These are phyloP conservation scores for Strongylocentrotus purpuratus DNA, from an alignment of 35 echinoderm and acorn worm genomes.

Conservation along the genomic window DNA sequence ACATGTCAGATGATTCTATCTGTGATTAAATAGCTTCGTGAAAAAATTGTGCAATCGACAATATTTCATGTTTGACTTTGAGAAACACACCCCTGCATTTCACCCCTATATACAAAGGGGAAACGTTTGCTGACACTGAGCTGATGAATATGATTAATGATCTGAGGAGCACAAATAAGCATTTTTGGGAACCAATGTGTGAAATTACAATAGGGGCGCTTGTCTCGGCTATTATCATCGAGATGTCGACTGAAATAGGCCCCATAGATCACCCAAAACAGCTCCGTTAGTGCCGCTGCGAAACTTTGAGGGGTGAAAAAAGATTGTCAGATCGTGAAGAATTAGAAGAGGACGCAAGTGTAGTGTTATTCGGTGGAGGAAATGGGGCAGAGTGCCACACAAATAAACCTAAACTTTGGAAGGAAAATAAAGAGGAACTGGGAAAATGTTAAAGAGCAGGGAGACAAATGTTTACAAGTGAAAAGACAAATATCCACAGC, in stretches of 20 bases:
- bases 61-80: background rate
- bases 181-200: background rate
- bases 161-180: background rate
- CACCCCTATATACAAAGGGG: background rate
- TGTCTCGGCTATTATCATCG: background rate
- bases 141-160: constrained; percentile 19
- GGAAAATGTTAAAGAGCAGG: background rate
- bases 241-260: background rate
- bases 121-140: background rate
- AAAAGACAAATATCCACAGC: background rate
- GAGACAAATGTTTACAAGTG: background rate
- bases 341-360: background rate
- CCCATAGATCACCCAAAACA: background rate
- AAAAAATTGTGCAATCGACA: background rate
- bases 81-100: background rate
- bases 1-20: background rate
- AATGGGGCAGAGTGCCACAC: constrained; percentile 7
- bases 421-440: background rate
- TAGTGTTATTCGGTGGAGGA: background rate
- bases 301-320: background rate
- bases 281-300: background rate
- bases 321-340: background rate
- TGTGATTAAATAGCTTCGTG: background rate
- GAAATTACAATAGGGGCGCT: constrained; percentile 14
- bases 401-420: background rate